Percentiles rank a stretch among this genome's conserved stretches.
Conservation (phyloP, 2,888 invertebrate genomes). For the Epistrophe grossulariae region DNA sequence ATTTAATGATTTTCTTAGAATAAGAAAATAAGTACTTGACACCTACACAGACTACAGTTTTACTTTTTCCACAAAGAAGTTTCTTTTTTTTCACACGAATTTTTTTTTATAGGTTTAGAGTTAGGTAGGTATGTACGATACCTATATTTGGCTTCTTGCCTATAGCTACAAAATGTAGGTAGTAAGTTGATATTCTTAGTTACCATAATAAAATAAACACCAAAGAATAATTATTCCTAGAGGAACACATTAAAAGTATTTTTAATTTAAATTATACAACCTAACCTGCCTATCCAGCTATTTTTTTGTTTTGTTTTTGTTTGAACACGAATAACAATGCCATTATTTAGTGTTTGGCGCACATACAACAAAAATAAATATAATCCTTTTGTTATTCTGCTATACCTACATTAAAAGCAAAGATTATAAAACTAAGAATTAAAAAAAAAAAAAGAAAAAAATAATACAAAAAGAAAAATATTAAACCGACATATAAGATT, state of each 20-base stretch:
- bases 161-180: neutral
- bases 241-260: neutral
- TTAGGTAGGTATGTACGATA: neutral
- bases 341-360: slow-evolving; percentile 19
- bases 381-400: slow-evolving; percentile 49
- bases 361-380: slow-evolving; percentile 48
- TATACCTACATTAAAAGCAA: slow-evolving; percentile 5
- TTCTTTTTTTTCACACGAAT: neutral
- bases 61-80: neutral
- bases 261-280: neutral
- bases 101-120: no score
- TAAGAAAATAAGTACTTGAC: neutral
- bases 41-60: no score
- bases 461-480: neutral
- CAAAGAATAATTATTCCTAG: neutral
- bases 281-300: neutral
- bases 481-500: slow-evolving; percentile 63
- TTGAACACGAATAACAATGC: neutral
- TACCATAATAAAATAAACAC: slow-evolving; percentile 6
- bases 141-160: neutral
- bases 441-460: slow-evolving; percentile 13
- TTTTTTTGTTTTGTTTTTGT: neutral
- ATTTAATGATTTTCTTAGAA: neutral
- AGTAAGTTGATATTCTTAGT: neutral
- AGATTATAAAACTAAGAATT: slow-evolving; percentile 23